These are phyloP conservation scores for Taxidea taxus DNA, from an alignment of 2,113 vertebrate species.

Conservation along the genomic window DNA sequence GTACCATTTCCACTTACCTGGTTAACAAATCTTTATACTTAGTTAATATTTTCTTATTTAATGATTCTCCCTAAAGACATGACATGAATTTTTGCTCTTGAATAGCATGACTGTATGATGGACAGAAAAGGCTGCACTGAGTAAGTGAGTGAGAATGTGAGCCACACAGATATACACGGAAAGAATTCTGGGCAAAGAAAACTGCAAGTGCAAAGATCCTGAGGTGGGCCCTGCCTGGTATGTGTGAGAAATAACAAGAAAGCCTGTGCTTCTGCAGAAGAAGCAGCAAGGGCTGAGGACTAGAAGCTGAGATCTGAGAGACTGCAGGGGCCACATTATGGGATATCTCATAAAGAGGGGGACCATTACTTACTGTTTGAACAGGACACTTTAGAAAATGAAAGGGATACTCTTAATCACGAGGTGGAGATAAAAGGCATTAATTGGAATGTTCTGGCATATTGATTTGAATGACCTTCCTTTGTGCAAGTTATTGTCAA, in stretches of 20 bases:
- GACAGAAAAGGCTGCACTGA: not conserved
- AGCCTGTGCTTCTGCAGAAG: not conserved
- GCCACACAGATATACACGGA: fast-evolving
- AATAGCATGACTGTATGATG: not conserved
- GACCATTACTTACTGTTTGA: fast-evolving
- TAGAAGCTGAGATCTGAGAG: not conserved
- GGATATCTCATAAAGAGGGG: fast-evolving
- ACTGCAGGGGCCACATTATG: fast-evolving
- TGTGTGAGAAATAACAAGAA: not conserved
- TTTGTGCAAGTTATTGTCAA: not conserved
- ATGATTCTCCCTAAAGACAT: not conserved
- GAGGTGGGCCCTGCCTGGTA: fast-evolving
- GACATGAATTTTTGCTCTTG: not conserved
- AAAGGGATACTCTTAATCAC: fast-evolving
- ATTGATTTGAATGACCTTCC: not conserved
- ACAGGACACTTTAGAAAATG: not conserved
- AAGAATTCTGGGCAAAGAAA: too few relatives aligned
- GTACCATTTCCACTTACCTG: not conserved
- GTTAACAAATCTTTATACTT: not conserved
- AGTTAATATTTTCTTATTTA: not conserved
- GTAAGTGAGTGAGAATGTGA: not conserved
- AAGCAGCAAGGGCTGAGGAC: fast-evolving
- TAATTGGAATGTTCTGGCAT: not conserved
- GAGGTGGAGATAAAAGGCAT: too few relatives aligned
- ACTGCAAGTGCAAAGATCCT: not conserved